Conservation (phyloP, 2,797 vertebrate genomes). For the Dicrostonyx torquatus region DNA sequence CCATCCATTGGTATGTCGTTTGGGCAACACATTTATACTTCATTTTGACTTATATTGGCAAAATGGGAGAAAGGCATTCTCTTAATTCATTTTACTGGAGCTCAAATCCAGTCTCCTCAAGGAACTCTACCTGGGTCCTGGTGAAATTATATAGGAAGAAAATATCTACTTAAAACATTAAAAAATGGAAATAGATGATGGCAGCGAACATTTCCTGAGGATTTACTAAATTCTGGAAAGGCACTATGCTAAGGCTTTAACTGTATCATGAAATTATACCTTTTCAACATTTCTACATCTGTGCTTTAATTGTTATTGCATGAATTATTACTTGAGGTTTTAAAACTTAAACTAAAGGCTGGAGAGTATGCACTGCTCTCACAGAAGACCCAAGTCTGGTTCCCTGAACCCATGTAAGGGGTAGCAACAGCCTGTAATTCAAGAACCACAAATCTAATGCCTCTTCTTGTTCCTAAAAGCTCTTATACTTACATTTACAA, state of each 20-base stretch:
- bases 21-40: conserved; percentile 17
- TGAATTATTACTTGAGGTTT: background rate
- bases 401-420: background rate
- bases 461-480: background rate
- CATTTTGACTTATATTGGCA: background rate
- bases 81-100: background rate
- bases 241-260: background rate
- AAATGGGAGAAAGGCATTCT: background rate
- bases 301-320: background rate
- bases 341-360: background rate
- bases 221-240: background rate
- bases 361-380: background rate
- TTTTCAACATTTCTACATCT: background rate
- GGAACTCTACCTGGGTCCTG: background rate
- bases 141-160: background rate
- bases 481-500: background rate
- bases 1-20: background rate
- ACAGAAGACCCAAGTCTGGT: background rate
- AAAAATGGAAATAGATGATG: background rate
- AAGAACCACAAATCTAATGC: background rate
- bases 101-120: background rate
- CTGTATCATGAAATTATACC: background rate
- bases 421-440: background rate
- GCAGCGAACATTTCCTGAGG: background rate
- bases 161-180: background rate